A percentile compares a stretch with the other conserved stretches of the same genome.
Conservation (phyloP, 2,888 invertebrate species). For the Neuroscelio doddi region DNA sequence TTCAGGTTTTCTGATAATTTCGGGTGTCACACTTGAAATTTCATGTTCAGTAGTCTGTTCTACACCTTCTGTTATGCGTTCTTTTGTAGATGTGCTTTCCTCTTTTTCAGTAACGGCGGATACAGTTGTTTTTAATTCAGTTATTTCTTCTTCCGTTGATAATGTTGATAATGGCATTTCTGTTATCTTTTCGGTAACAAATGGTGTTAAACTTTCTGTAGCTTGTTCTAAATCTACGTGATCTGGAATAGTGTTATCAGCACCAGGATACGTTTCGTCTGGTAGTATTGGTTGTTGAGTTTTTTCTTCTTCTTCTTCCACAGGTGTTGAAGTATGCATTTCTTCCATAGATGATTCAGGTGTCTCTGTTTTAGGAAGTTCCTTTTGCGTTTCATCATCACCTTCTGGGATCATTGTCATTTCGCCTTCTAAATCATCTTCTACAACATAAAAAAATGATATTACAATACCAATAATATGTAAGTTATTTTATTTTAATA, state of each 20-base stretch:
- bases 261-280: slow-evolving; percentile 62
- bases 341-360: slow-evolving; percentile 14
- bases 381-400: slow-evolving; percentile 19
- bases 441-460: slow-evolving; percentile 27
- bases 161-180: slow-evolving; percentile 18
- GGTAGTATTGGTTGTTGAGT: slow-evolving; percentile 17
- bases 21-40: slow-evolving; percentile 28
- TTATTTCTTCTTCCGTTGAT: slow-evolving; percentile 19
- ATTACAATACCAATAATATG: background rate
- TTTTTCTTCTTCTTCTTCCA: slow-evolving; percentile 32
- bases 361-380: background rate
- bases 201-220: slow-evolving; percentile 25
- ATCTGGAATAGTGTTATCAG: slow-evolving; percentile 63
- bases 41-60: slow-evolving; percentile 38
- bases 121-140: slow-evolving; percentile 28
- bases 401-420: slow-evolving; percentile 36
- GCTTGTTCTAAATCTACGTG: slow-evolving; percentile 29
- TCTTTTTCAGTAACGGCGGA: slow-evolving; percentile 16
- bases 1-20: slow-evolving; percentile 27
- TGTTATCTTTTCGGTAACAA: slow-evolving; percentile 16
- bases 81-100: slow-evolving; percentile 6
- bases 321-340: slow-evolving; percentile 11
- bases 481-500: background rate
- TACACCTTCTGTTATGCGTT: slow-evolving; percentile 5
- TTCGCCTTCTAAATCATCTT: slow-evolving; percentile 44